Evolutionary conservation across 30 jellyfish, hydroid and myxozoan species (phyloP), one percentile per base, ranked within the genome.

Genomic region (Aurelia sp.): DNA sequence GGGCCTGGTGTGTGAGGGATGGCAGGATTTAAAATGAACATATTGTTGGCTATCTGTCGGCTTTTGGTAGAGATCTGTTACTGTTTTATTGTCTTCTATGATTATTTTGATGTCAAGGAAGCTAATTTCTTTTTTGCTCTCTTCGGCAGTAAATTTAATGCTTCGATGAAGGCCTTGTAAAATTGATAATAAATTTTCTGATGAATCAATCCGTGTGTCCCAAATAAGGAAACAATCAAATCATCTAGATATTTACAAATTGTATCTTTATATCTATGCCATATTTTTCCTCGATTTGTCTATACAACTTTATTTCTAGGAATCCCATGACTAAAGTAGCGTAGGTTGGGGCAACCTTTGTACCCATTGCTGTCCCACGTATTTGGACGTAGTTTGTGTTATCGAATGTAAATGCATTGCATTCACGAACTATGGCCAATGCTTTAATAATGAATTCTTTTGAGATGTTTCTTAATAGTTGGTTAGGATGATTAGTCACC

Each of bases 181-280:
- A 55, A 76, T 55, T 9, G 41, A 8, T 18, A 76, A 22, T 52
- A 76, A 12, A 27, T 76, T 76, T 4, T 76, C 17, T 5, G 52
- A 24, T 21, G 55, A 52, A 38, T 76, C 87, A 2, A 76, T 76
- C 9, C 38, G 58, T n/a, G 20, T 40, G 48, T 76, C 87, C 87
- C 87, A 76, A 8, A 76, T 76, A n/a, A 76, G 33, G 60, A 76
- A 76, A 18, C 87, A n/a, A n/a, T n/a, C n/a, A n/a, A 76, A 44
- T 76, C 87, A 59, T 76, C 76, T 22, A 76, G 61, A 21, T 52
- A 20, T 55, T 40, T 40, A 40, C 51, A 27, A 52, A 52, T 31
- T 52, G 21, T 48, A 12, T 24, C 33, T n/a, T 55, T 17, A 21
- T 21, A 4, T 30, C 16, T 3, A 55, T n/a, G 12, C 61, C 87